Percentiles rank a stretch among this genome's conserved stretches.
These are phyloP conservation scores for Notarius quadriscutis DNA, from an alignment of 2,113 vertebrate species.

Conservation along the genomic window DNA sequence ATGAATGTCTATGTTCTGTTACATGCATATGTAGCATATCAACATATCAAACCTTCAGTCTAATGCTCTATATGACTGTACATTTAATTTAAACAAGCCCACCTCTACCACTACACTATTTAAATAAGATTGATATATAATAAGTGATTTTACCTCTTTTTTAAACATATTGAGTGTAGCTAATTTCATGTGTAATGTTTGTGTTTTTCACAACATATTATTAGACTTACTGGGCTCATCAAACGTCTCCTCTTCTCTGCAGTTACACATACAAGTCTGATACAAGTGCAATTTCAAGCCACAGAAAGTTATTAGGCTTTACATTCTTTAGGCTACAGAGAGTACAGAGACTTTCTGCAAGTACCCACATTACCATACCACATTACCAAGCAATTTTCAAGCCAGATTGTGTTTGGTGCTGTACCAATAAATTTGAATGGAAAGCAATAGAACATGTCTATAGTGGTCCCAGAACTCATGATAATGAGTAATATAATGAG, in stretches of 20 bases:
- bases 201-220: not conserved
- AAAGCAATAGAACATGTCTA: conserved; percentile 19
- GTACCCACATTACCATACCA: not conserved
- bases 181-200: not conserved
- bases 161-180: not conserved
- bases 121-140: not conserved
- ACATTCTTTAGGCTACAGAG: not conserved
- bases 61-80: not conserved
- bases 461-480: conserved; percentile 19
- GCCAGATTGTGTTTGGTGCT: not conserved
- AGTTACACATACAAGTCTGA: not conserved
- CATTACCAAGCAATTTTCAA: not conserved
- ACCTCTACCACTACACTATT: not conserved
- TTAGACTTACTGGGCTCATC: not conserved
- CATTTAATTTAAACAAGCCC: not conserved
- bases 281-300: not conserved
- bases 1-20: not conserved
- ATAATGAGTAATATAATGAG: conserved; percentile 40
- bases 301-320: not conserved
- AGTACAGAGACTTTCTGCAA: not conserved
- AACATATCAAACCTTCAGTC: not conserved
- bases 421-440: not conserved
- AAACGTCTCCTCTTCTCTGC: not conserved
- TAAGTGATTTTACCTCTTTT: not conserved
- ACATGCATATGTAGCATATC: not conserved